These are phyloP conservation scores for Antitype chi DNA, from an alignment of 2,888 invertebrate genomes.

Conservation along the genomic window DNA sequence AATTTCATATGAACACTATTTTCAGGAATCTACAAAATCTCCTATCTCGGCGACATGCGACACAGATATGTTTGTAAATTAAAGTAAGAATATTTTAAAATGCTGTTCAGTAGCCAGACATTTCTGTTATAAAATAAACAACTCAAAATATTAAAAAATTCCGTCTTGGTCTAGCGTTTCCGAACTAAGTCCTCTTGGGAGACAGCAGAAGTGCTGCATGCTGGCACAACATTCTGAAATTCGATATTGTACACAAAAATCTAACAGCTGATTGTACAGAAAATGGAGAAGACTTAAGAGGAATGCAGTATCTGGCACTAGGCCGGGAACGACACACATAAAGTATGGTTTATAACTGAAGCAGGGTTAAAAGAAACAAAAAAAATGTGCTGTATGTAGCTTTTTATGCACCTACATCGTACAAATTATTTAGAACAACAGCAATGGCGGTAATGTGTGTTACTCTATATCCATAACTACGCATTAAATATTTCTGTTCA, in stretches of 20 bases:
- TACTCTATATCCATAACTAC: neutral
- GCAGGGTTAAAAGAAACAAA: neutral
- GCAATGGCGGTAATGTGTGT: neutral
- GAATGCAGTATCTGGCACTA: conserved; percentile 13
- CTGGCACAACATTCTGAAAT: conserved; percentile 46
- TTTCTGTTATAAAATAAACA: conserved; percentile 15
- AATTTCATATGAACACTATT: neutral
- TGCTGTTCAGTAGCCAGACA: neutral
- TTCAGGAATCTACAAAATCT: neutral
- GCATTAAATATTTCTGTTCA: neutral
- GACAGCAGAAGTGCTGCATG: conserved; percentile 41
- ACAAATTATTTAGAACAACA: neutral
- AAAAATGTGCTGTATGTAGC: neutral
- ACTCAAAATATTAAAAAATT: conserved; percentile 38
- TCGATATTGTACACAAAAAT: conserved; percentile 50
- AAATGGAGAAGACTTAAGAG: conserved; percentile 15
- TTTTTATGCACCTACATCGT: neutral
- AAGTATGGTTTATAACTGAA: neutral
- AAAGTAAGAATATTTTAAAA: neutral
- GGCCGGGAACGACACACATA: conserved; percentile 6
- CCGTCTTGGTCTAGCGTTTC: conserved; percentile 18
- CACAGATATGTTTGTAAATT: neutral
- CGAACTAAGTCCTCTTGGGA: conserved; percentile 42
- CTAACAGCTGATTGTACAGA: conserved; percentile 27
- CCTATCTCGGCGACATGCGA: neutral